Conservation (phyloP, 2,888 invertebrate genomes). For the Tanypteryx hageni region DNA sequence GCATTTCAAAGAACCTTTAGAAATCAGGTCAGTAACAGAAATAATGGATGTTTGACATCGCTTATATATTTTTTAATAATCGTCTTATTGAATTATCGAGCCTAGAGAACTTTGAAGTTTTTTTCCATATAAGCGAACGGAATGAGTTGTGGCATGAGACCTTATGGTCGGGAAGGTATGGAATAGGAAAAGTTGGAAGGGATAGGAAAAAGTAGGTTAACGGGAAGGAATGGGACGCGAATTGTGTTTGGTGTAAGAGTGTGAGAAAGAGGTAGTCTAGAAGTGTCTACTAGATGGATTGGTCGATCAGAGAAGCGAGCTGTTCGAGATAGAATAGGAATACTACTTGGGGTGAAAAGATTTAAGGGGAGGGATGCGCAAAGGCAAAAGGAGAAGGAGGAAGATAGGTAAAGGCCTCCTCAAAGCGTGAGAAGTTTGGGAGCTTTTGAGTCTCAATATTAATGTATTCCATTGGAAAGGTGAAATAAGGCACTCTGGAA, state of each 20-base stretch:
- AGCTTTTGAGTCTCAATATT: conserved; percentile 57
- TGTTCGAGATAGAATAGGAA: neutral
- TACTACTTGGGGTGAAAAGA: neutral
- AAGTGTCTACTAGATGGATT: conserved; percentile 14
- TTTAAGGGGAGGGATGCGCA: neutral
- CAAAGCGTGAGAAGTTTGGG: conserved; percentile 25
- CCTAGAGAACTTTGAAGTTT: neutral
- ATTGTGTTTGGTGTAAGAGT: neutral
- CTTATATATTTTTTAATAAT: neutral
- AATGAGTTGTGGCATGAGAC: conserved; percentile 1
- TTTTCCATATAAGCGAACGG: neutral
- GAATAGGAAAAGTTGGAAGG: conserved; percentile 1
- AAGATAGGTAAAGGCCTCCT: neutral
- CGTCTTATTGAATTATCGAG: neutral
- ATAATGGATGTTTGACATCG: neutral
- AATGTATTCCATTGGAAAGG: conserved; percentile 29
- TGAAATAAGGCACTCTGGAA: conserved; percentile 30
- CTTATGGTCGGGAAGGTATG: neutral
- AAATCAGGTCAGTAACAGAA: too few species aligned
- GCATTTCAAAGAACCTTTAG: too few species aligned
- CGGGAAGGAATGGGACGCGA: neutral
- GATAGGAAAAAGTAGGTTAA: conserved; percentile 1
- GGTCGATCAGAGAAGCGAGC: neutral
- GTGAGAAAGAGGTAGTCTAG: neutral
- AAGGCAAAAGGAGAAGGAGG: neutral